These are phyloP conservation scores for Notoglanidium macrostoma DNA, from an alignment of 2,797 vertebrate genomes.

Conservation along the genomic window DNA sequence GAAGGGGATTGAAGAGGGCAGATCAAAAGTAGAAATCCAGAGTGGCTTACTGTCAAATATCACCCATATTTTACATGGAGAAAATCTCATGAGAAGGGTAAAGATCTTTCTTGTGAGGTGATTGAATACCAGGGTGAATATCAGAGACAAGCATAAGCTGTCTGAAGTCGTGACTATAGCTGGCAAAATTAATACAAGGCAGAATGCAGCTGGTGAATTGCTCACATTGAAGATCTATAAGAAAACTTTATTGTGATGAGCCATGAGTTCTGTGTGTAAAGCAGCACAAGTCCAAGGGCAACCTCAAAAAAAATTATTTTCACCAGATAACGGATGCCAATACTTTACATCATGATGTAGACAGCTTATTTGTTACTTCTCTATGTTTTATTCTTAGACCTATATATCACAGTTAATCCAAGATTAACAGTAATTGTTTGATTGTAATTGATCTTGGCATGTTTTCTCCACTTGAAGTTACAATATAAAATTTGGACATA, in stretches of 20 bases:
- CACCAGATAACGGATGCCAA: not conserved
- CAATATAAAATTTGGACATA: not conserved
- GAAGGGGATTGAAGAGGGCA: slow-evolving; percentile 20
- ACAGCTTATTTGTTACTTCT: not conserved
- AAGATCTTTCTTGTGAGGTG: slow-evolving; percentile 20
- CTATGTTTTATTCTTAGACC: not conserved
- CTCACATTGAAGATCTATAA: slow-evolving; percentile 11
- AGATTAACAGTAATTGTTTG: not conserved
- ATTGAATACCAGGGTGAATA: slow-evolving; percentile 31
- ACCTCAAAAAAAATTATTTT: not conserved
- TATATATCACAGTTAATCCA: not conserved
- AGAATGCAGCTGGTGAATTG: slow-evolving; percentile 16
- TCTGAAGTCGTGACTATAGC: slow-evolving; percentile 22
- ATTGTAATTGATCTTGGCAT: not conserved
- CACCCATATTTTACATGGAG: slow-evolving; percentile 23
- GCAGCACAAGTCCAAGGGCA: slow-evolving; percentile 5
- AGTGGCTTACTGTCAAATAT: slow-evolving; percentile 35
- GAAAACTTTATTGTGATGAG: slow-evolving; percentile 22
- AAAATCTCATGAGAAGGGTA: slow-evolving; percentile 13
- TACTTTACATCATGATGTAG: not conserved
- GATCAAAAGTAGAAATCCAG: slow-evolving; percentile 20
- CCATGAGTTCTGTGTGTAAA: slow-evolving; percentile 4
- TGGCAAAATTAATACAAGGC: slow-evolving; percentile 36
- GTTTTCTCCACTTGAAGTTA: not conserved
- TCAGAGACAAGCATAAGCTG: slow-evolving; percentile 35